These are phyloP conservation scores for Toxonevra muliebris DNA, from an alignment of 2,888 invertebrate species.

Conservation along the genomic window DNA sequence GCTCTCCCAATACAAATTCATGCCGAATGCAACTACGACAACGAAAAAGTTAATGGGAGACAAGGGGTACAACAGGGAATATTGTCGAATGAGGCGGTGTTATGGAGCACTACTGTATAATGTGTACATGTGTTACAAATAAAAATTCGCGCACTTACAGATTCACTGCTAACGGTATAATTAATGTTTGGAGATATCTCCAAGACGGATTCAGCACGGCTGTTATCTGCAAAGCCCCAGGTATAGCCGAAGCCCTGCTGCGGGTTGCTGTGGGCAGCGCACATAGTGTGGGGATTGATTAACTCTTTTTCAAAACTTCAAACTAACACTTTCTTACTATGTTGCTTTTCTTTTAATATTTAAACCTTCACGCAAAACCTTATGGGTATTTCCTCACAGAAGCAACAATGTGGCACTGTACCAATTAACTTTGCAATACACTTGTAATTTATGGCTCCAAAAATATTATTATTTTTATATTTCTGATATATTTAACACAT, in stretches of 20 bases:
- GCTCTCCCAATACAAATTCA: not conserved
- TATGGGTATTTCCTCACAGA: constrained; percentile 24
- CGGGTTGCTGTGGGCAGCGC: constrained; percentile 66
- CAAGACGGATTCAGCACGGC: constrained; percentile 64
- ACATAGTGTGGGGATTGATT: constrained; percentile 48
- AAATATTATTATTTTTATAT: not conserved
- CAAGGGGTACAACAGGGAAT: no score
- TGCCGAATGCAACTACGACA: not conserved
- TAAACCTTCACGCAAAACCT: no score
- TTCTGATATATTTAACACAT: no score
- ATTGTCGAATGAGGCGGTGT: not conserved
- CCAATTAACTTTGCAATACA: constrained; percentile 22
- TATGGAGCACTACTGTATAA: not conserved
- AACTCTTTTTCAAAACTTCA: constrained; percentile 1
- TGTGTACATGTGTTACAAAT: not conserved
- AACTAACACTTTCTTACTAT: not conserved
- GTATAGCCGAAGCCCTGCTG: constrained; percentile 65
- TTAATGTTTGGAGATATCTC: constrained; percentile 66
- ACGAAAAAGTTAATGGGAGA: not conserved
- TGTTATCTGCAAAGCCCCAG: constrained; percentile 65
- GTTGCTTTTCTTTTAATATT: constrained; percentile 10
- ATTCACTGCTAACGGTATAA: constrained; percentile 65
- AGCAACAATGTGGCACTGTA: constrained; percentile 21
- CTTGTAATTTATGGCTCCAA: not conserved
- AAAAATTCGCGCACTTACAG: constrained; percentile 59